Base-by-base conservation (phyloP, 2,888 invertebrate species). In the Drosophila emarginata region DNA sequence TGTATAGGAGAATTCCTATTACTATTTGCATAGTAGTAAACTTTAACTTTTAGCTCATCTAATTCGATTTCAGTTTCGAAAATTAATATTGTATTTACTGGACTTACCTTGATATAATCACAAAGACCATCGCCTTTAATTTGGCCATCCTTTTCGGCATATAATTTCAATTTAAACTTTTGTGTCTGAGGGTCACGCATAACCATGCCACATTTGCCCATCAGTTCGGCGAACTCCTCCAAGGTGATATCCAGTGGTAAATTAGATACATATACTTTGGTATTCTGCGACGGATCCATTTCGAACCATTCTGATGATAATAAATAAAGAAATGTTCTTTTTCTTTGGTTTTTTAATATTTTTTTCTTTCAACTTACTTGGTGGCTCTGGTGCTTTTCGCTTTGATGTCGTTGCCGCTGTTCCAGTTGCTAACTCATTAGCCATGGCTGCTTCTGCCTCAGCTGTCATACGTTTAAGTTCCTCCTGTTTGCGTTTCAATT, bases 121-220 rank as follows among this genome's bases (percentile, higher is more conserved):
- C 99, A 99, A 52, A 97, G 93, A 11, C 97, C 99, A 93, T 99
- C 99, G 9, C 99, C 99, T 93, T 99, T 99, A 36, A 96, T 93
- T 74, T 97, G 94, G 0, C 96, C 95, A 85, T 95, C 94, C 39
- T 94, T 92, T 88, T 98, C 97, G 79, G 94, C 94, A 91, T 99
- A 99, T 37, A 99, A 92, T 93, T 99, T 99, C 1, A 98, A 93
- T 92, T 98, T 99, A 91, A 96, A 95, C 89, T 95, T 95, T 78
- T 95, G 95, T 11, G 94, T 95, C 53, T 94, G 93, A 0, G 95
- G 94, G 91, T 99, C 98, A 81, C 96, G 94, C 94, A 97, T 97
- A 32, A 99, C 95, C 74, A 99, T 94, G 4, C 99, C 99, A 93
- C 96, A 99, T 92, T 99, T 99, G 81, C 95, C 95, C 97, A 99